Conservation (phyloP, 2,113 vertebrate species). For the Erinaceus europaeus region DNA sequence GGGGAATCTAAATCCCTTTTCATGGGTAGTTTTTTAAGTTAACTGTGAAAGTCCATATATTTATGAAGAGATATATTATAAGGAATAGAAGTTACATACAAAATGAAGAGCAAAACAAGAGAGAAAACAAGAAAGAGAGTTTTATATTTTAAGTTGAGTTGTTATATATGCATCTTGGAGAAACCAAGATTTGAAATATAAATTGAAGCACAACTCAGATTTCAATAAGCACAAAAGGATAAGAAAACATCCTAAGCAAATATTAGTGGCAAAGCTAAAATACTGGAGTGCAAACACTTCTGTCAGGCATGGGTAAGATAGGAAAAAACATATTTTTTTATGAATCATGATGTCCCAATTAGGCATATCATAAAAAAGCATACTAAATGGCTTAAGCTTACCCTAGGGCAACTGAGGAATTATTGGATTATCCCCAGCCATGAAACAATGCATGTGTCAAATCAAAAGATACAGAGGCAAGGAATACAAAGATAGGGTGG, state of each 20-base stretch:
- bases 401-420: not conserved
- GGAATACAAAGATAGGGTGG: accelerated
- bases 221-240: not conserved
- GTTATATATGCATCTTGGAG: not conserved
- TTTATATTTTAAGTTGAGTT: not conserved
- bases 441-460: accelerated
- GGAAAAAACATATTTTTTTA: not conserved
- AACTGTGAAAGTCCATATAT: too few species aligned
- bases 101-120: not conserved
- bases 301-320: not conserved
- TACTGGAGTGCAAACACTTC: accelerated
- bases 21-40: too few species aligned
- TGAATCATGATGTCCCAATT: not conserved
- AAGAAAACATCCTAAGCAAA: accelerated
- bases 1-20: not conserved
- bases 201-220: not conserved
- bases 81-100: not conserved
- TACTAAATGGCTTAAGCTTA: not conserved
- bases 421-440: not conserved
- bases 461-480: not conserved
- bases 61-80: too few species aligned
- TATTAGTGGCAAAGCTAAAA: not conserved
- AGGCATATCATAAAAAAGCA: too few species aligned
- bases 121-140: not conserved
- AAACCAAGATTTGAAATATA: not conserved